Evolutionary conservation across 2,888 invertebrate species (phyloP), one percentile per base, ranked within the genome.

Genomic region (Pammene aurita): DNA sequence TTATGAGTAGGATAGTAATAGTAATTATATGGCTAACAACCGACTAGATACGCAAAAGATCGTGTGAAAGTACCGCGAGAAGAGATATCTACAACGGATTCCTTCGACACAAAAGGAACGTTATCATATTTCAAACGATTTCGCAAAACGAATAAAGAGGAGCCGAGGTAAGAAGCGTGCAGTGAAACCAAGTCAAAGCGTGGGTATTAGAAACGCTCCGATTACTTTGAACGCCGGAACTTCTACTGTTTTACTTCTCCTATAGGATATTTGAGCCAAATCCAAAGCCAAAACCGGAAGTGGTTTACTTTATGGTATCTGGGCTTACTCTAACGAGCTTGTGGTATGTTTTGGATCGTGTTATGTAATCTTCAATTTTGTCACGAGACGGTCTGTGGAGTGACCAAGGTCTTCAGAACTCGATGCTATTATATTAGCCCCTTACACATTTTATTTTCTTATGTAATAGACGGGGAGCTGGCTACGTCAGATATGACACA

Each of bases 121-220:
- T 86, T 92, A 92, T 92, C 90, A 87, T 87, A 87, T 92, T 92
- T 89, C 92, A 92, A 92, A 92, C 88, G 90, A 88, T 92, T 91
- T 90, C 90, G 90, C 88, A 91, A 92, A 92, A 90, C 89, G 88
- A 89, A 90, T 88, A 90, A 91, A 88, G 85, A 92, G 87, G 89
- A 92, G 88, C 86, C 85, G 80, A 89, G 90, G 90, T 88, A 90
- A 91, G 89, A 92, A 89, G 88, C 89, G 90, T 92, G 89, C 91
- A 89, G 90, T 92, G 92, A 91, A 91, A 92, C 88, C 84, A 85
- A 91, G 85, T 89, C 90, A 87, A 89, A 91, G 90, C 90, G 90
- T 89, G 89, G 88, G 89, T 92, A 92, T 92, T 91, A 92, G 90
- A 92, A 92, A 91, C 90, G 92, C 90, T 92, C 92, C 92, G 89